Conservation (phyloP, 2,888 invertebrate species). For the Pseudococcus jackbeardsleyi region DNA sequence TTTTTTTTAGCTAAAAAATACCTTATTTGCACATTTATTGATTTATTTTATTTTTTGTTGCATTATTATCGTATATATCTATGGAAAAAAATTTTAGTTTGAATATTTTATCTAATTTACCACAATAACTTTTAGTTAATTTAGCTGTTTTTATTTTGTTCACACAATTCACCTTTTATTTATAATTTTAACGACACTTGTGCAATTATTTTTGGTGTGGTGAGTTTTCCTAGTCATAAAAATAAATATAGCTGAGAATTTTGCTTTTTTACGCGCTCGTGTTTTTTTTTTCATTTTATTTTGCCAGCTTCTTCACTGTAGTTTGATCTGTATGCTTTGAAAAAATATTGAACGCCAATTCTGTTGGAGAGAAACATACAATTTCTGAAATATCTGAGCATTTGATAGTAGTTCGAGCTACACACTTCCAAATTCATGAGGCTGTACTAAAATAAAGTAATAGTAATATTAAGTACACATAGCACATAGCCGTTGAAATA, state of each 20-base stretch:
- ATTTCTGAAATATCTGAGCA: no score
- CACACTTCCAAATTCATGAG: no score
- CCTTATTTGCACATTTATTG: constrained; percentile 16
- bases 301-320: not conserved
- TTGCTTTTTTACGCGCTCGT: constrained; percentile 47
- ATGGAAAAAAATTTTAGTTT: constrained; percentile 9
- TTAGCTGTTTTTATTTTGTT: constrained; percentile 54
- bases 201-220: constrained; percentile 62
- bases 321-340: not conserved
- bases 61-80: not conserved
- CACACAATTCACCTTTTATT: constrained; percentile 48
- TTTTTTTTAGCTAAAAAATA: constrained; percentile 27
- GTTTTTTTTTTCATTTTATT: not conserved
- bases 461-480: no score
- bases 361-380: no score
- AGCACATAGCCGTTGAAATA: no score
- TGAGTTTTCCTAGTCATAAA: constrained; percentile 64
- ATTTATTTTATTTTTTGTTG: constrained; percentile 31
- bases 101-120: constrained; percentile 39
- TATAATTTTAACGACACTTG: constrained; percentile 54
- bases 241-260: constrained; percentile 59
- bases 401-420: no score
- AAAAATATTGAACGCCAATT: not conserved
- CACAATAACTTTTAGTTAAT: constrained; percentile 48
- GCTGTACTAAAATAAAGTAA: no score